Conservation (phyloP, 2,888 invertebrate species). For the Synanthedon vespiformis region DNA sequence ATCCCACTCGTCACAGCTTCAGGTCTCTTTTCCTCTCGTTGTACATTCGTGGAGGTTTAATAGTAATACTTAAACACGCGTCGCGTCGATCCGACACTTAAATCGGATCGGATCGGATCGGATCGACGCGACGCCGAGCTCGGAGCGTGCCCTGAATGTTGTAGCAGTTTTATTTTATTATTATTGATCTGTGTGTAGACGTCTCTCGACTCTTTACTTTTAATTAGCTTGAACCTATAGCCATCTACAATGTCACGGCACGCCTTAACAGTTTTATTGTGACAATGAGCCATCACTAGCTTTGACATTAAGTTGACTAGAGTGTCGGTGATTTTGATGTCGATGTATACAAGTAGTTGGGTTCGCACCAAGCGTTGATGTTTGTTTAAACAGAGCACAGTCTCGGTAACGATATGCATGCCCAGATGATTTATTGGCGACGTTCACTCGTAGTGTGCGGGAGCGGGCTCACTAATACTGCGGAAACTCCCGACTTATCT, state of each 20-base stretch:
- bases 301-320: conserved; percentile 12
- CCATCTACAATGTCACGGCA: conserved; percentile 18
- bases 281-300: conserved; percentile 16
- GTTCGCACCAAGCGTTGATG: neutral
- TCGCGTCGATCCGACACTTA: no score
- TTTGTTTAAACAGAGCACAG: neutral
- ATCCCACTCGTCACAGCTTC: conserved; percentile 23
- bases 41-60: conserved; percentile 3
- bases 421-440: conserved; percentile 33
- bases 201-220: neutral
- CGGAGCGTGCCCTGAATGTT: conserved; percentile 20
- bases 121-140: neutral
- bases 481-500: neutral
- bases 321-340: conserved; percentile 13
- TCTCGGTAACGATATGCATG: conserved; percentile 35
- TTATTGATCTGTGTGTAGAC: neutral
- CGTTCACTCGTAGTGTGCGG: conserved; percentile 10
- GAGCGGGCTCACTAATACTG: conserved; percentile 15
- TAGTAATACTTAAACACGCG: neutral
- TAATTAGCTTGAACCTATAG: neutral
- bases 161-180: conserved; percentile 11
- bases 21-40: conserved; percentile 13
- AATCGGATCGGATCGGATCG: no score
- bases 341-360: conserved; percentile 15
- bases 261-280: conserved; percentile 5